These are phyloP conservation scores for Dryomyza anilis DNA, from an alignment of 2,888 invertebrate genomes.

Conservation along the genomic window DNA sequence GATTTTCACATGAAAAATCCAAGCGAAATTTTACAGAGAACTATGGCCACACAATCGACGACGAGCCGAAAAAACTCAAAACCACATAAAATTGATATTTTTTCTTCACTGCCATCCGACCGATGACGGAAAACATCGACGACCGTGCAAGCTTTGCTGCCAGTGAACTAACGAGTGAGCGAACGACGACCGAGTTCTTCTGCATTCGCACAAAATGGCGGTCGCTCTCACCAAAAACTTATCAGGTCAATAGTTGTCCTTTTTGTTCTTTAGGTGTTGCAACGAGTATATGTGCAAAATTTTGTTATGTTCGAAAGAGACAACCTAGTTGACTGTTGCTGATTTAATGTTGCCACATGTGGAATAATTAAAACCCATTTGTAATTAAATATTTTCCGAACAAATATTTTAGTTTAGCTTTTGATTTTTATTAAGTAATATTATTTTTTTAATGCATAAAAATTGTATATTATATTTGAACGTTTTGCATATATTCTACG, in stretches of 20 bases:
- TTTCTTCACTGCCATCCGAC: conserved; percentile 1
- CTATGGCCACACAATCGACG: conserved; percentile 34
- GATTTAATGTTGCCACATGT: neutral
- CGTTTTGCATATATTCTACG: too few species aligned
- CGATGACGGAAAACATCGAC: conserved; percentile 10
- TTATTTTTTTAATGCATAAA: too few species aligned
- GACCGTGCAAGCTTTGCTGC: conserved; percentile 3
- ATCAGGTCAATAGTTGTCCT: neutral
- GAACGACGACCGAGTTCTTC: conserved; percentile 3
- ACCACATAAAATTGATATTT: conserved; percentile 14
- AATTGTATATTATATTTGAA: too few species aligned
- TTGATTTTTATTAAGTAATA: too few species aligned
- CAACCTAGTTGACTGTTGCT: neutral
- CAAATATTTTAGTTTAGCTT: too few species aligned
- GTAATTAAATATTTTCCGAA: too few species aligned
- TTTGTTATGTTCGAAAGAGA: too few species aligned
- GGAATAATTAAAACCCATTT: too few species aligned
- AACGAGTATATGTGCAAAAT: neutral
- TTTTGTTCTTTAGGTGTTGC: neutral
- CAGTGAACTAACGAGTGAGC: conserved; percentile 14
- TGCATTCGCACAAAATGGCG: conserved; percentile 17
- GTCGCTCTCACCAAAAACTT: neutral
- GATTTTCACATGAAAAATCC: conserved; percentile 38
- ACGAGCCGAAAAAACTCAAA: conserved; percentile 22
- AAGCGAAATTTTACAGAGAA: conserved; percentile 38